phyloP scores from a whole-genome alignment of 1,140 invertebrate genomes.

The Hesperophylax magnus region DNA sequence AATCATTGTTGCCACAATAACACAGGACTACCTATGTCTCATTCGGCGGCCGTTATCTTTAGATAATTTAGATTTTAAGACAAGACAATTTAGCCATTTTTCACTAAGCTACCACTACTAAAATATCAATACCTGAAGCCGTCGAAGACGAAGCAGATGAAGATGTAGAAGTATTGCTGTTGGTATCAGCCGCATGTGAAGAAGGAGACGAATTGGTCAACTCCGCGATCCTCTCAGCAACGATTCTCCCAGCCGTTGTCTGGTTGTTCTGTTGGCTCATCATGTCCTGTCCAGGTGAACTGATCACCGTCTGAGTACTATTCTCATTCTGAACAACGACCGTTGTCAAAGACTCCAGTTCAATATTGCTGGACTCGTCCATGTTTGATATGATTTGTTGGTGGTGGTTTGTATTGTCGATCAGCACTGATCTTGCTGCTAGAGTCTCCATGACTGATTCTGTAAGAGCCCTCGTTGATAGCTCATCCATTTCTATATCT shows the following conservation, averaged over 20 bases:
- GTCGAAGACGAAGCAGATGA: slow-evolving; percentile 29
- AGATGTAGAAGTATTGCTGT: slow-evolving; percentile 19
- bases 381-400: slow-evolving; percentile 59
- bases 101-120: neutral
- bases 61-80: too few relatives aligned
- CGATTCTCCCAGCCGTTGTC: slow-evolving; percentile 60
- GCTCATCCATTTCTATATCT: slow-evolving; percentile 69
- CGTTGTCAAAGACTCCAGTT: slow-evolving; percentile 67
- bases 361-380: slow-evolving; percentile 60
- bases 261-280: slow-evolving; percentile 59
- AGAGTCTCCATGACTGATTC: slow-evolving; percentile 70
- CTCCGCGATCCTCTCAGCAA: slow-evolving; percentile 65
- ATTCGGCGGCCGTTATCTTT: too few relatives aligned
- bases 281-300: neutral
- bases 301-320: slow-evolving; percentile 59
- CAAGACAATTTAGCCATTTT: too few relatives aligned
- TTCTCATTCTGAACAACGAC: slow-evolving; percentile 69
- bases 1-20: too few relatives aligned
- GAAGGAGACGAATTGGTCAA: slow-evolving; percentile 61
- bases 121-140: slow-evolving; percentile 18
- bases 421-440: slow-evolving; percentile 67
- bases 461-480: slow-evolving; percentile 67
- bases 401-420: slow-evolving; percentile 62
- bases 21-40: too few relatives aligned
- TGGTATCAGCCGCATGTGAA: slow-evolving; percentile 60